Evolutionary conservation across 2,113 vertebrate genomes (phyloP), one percentile per base, ranked within the genome.

Genomic region (Chaenocephalus aceratus): DNA sequence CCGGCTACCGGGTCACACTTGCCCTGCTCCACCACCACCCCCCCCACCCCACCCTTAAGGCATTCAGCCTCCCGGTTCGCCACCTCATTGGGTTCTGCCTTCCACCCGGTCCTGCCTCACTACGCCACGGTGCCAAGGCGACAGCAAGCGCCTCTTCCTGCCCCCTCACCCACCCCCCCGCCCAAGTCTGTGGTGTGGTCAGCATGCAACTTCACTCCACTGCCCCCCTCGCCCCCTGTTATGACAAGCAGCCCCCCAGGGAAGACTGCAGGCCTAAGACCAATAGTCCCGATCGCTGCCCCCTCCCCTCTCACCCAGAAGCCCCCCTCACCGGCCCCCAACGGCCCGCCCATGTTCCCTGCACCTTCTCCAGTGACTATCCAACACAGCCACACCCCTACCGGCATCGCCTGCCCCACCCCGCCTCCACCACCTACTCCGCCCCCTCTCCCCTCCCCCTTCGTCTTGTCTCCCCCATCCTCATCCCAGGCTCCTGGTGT

Each of bases 241-340:
- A 98, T 99, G 97, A 99, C 98, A 83, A 99, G 97, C 90, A 99
- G 98, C 46, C 98, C 97, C 3, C 98, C 98, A 3, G 97, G 97
- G 68, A 98, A 97, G 94, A 98, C 97, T 6, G 72, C 97, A 0
- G 98, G 98, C 34, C 97, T 97, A 0, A 94, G 97, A 73, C 96
- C 98, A 0, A 95, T 98, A 73, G 95, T 99, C 54, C 96, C 97
- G 1, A 91, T 97, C 26, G 95, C 96, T 1, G 93, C 96, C 34
- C 96, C 96, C 57, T 96, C 95, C 81, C 95, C 97, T 1, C 94
- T 94, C 72, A 91, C 96, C 88, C 98, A 97, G 82, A 95, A 95
- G 91, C 95, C 97, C n/a, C 95, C 96, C 0, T 97, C 97, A 48
- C 92, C 91, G 2, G 88, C 94, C 80, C 76, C 86, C 15, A 92